A percentile compares a stretch with the other conserved stretches of the same genome.
Evolutionary conservation across 2,888 invertebrate genomes (phyloP).

Genomic region (Listrodromus nycthemerus): DNA sequence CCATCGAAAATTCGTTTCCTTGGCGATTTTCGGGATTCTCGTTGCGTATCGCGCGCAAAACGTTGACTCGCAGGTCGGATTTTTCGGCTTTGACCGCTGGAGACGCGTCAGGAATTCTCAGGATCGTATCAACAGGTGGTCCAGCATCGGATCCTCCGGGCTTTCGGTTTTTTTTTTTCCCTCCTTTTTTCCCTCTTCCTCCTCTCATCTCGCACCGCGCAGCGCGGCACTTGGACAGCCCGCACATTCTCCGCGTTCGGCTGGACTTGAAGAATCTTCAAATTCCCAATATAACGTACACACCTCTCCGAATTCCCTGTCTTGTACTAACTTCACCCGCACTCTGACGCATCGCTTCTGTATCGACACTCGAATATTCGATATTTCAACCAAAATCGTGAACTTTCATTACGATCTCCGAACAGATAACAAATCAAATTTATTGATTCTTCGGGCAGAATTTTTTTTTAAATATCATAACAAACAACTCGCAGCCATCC

Average conservation of each 20-base stretch:
- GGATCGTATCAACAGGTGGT: constrained; percentile 80
- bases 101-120: constrained; percentile 76
- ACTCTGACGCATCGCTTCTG: background rate
- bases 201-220: constrained; percentile 53
- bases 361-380: background rate
- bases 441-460: too few relatives aligned
- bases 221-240: constrained; percentile 28
- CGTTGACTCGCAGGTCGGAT: constrained; percentile 51
- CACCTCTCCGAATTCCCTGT: background rate
- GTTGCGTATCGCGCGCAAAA: constrained; percentile 61
- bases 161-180: constrained; percentile 69
- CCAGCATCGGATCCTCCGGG: constrained; percentile 54
- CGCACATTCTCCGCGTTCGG: constrained; percentile 42
- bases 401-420: too few relatives aligned
- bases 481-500: background rate
- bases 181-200: constrained; percentile 60
- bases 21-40: background rate
- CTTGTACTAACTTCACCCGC: constrained; percentile 13
- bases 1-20: constrained; percentile 20
- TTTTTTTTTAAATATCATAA: too few relatives aligned
- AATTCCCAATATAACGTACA: constrained; percentile 49
- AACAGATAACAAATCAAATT: too few relatives aligned
- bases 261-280: constrained; percentile 52
- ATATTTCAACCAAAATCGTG: too few relatives aligned
- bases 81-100: constrained; percentile 68